Conservation (phyloP, 2,797 vertebrate species). For the Adrianichthys oophorus region DNA sequence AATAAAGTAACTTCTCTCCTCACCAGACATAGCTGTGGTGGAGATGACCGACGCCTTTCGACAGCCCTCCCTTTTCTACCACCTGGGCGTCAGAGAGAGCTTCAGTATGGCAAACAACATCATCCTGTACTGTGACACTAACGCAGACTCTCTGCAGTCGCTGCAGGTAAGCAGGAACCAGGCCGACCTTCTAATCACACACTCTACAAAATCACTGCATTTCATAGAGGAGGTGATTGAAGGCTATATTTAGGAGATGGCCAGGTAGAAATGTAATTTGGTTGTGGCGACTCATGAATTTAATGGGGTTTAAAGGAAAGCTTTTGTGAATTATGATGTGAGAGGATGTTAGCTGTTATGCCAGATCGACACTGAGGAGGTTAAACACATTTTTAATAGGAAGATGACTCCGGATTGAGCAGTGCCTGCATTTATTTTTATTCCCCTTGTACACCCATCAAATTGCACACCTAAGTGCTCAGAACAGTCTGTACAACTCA, state of each 20-base stretch:
- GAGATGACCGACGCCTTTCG: slow-evolving; percentile 98
- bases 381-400: too few species aligned
- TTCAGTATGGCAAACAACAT: slow-evolving; percentile 99
- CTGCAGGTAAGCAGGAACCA: slow-evolving; percentile 83
- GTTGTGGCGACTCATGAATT: slow-evolving; percentile 11
- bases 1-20: slow-evolving; percentile 10
- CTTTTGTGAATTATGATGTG: slow-evolving; percentile 18
- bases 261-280: slow-evolving; percentile 28
- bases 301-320: slow-evolving; percentile 33
- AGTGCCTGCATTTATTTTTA: too few species aligned
- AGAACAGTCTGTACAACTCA: too few species aligned
- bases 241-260: slow-evolving; percentile 39
- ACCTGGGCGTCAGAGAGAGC: slow-evolving; percentile 95
- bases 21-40: slow-evolving; percentile 93
- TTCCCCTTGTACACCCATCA: too few species aligned
- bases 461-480: too few species aligned
- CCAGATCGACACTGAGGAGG: neutral
- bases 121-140: slow-evolving; percentile 95
- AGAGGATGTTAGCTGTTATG: neutral
- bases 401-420: too few species aligned
- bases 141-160: slow-evolving; percentile 90
- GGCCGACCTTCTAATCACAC: slow-evolving; percentile 3
- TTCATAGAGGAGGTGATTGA: slow-evolving; percentile 26
- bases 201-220: neutral
- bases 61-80: slow-evolving; percentile 96